These are phyloP conservation scores for Crypturellus tataupa DNA, from an alignment of 2,797 vertebrate species.

Conservation along the genomic window DNA sequence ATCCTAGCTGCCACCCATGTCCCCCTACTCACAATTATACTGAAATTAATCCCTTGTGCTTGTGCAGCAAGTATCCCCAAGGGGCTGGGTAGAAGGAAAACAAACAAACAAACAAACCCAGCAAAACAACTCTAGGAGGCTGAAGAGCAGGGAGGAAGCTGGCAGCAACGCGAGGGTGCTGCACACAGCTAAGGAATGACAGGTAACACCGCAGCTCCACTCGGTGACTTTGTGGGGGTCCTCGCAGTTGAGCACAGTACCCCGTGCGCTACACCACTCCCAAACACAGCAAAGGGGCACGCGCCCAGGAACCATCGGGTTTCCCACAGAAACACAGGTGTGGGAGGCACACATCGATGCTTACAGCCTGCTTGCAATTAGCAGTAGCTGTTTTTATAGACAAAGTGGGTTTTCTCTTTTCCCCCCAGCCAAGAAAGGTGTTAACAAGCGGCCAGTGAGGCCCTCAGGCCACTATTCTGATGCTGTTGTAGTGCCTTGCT, in stretches of 20 bases:
- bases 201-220: fast-evolving
- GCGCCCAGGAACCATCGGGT: fast-evolving
- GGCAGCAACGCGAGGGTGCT: background rate
- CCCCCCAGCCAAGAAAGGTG: background rate
- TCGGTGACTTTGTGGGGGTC: fast-evolving
- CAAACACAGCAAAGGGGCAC: fast-evolving
- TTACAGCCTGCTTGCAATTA: background rate
- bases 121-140: too few relatives aligned
- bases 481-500: background rate
- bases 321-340: fast-evolving
- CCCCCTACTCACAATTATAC: background rate
- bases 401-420: too few relatives aligned
- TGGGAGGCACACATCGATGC: background rate
- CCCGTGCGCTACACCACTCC: background rate
- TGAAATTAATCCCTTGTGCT: background rate
- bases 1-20: background rate
- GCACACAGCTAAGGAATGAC: fast-evolving
- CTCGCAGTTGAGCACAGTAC: background rate
- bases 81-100: background rate
- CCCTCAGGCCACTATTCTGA: background rate
- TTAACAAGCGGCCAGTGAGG: background rate
- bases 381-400: background rate
- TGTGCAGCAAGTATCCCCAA: background rate
- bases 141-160: background rate
- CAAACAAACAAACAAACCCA: background rate